Evolutionary conservation across 2,113 vertebrate species (phyloP), one percentile per base, ranked within the genome.

Genomic region (Copsychus sechellarum): DNA sequence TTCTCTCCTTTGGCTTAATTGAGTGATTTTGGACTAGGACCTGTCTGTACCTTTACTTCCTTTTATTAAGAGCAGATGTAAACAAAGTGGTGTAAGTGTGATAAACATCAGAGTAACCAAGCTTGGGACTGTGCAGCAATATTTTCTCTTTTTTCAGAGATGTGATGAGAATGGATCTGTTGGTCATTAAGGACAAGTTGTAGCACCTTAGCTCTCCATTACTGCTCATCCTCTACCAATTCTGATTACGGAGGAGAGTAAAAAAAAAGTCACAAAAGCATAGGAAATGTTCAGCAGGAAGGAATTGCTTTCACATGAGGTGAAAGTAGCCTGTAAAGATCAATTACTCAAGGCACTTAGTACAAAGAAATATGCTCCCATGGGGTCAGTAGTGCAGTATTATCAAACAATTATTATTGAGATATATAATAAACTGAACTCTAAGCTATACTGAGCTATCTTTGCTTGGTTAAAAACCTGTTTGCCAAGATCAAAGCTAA

Each of bases 191-290:
- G 26, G 17, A 71, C 29, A 60, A 50, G 6, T 21, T 64, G 11
- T 25, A 65, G 21, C 42, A 22, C 8, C 45, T 84, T 29, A 84
- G 11, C 6, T 86, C 22, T 73, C 14, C 17, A 31, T 66, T 54
- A 33, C 5, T 34, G 4, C 33, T 53, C 8, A 24, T 12, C 3
- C 1, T 79, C 8, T 11, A 54, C 23, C 31, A 42, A 17, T 67
- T 87, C 53, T 65, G 4, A 84, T 53, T 40, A 51, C 12, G 64
- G 31, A 28, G 0, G 0, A 62, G 11, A 4, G 7, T 3, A 33
- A 17, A 38, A 7, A 33, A 24, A 54, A 67, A 21, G 2, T 1
- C 4, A 33, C 47, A 70, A 72, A 65, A 54, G 1, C 4, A 21
- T 4, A 34, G 5, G 4, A 71, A 86, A 45, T 29, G 1, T 61